Evolutionary conservation across 2,113 vertebrate species (phyloP).

Genomic region (Hippocampus comes): DNA sequence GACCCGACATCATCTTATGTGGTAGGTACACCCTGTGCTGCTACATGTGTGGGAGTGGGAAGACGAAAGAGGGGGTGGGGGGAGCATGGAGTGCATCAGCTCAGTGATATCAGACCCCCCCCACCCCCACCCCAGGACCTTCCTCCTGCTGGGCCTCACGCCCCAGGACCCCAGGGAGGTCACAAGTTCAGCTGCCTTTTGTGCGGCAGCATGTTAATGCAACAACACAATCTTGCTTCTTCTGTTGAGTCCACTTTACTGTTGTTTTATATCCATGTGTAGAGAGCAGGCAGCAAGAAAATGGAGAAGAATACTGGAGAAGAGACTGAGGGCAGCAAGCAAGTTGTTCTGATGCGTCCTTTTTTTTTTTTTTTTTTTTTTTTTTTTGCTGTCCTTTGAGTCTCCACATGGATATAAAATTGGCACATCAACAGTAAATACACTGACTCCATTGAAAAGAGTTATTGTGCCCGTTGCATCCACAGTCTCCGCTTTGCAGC

Average conservation of each 20-base stretch:
- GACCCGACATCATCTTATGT: not conserved
- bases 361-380: no score
- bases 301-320: no score
- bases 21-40: not conserved
- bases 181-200: conserved; percentile 73
- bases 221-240: not conserved
- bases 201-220: conserved; percentile 18
- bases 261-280: not conserved
- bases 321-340: no score
- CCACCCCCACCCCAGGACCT: not conserved
- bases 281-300: no score
- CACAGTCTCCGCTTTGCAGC: not conserved
- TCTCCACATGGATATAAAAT: no score
- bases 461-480: not conserved
- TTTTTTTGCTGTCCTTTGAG: no score
- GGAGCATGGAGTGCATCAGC: conserved; percentile 66
- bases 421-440: no score
- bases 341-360: no score
- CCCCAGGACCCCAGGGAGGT: conserved; percentile 55
- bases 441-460: no score
- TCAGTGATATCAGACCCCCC: conserved; percentile 61
- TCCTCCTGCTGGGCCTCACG: conserved; percentile 36
- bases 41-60: conserved; percentile 42
- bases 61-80: conserved; percentile 43
- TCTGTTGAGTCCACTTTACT: not conserved